Conservation (phyloP, 2,113 vertebrate species). For the Nannospalax galili region DNA sequence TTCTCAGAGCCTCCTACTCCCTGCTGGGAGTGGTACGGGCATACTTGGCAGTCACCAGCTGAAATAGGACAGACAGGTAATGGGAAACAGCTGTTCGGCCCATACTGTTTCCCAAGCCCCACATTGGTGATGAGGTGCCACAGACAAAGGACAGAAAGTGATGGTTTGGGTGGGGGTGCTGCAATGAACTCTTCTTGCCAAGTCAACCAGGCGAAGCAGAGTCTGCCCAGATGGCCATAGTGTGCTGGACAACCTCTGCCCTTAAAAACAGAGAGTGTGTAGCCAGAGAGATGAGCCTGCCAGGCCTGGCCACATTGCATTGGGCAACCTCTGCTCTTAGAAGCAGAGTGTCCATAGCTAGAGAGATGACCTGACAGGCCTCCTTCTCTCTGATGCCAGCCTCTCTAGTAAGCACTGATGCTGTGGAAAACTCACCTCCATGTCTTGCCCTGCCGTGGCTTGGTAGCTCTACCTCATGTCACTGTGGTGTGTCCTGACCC, state of each 20-base stretch:
- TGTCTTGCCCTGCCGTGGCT: neutral
- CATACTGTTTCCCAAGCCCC: neutral
- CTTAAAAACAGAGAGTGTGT: neutral
- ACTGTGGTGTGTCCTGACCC: neutral
- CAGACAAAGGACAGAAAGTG: conserved; percentile 64
- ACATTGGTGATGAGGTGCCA: conserved; percentile 38
- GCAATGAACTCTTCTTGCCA: neutral
- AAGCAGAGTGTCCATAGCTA: neutral
- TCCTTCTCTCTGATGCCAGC: neutral
- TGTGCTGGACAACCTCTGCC: neutral
- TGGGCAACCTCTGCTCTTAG: neutral
- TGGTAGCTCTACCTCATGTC: neutral
- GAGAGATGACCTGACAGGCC: neutral
- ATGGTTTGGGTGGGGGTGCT: conserved; percentile 33
- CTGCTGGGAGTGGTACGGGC: conserved; percentile 37
- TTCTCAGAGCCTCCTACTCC: neutral
- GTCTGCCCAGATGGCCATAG: neutral
- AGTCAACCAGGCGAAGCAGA: neutral
- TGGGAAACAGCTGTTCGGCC: conserved; percentile 71
- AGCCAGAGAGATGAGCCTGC: neutral
- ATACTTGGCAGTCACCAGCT: neutral
- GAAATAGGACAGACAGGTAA: conserved; percentile 59
- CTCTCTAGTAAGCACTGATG: neutral
- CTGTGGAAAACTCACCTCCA: neutral
- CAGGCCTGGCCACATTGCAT: accelerated